phyloP scores from a whole-genome alignment of 2,888 invertebrate genomes.

The Ophion obscuratus region DNA sequence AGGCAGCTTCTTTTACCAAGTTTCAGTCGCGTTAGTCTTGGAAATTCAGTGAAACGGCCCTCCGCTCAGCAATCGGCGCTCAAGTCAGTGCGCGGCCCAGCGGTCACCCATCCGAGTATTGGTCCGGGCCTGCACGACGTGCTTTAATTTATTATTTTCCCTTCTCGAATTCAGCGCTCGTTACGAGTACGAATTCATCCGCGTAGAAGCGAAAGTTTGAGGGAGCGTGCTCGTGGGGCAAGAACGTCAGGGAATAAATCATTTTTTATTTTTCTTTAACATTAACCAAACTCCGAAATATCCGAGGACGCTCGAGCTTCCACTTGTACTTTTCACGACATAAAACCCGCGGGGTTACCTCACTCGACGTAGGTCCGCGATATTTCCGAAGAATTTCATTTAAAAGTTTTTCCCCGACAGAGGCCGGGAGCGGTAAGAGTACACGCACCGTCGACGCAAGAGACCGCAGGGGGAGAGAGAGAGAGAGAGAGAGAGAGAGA shows the following conservation, averaged over 20 bases:
- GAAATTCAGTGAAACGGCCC: no score
- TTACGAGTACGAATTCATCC: constrained; percentile 4
- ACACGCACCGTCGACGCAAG: constrained; percentile 30
- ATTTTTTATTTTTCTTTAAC: constrained; percentile 37
- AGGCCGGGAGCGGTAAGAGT: constrained; percentile 7
- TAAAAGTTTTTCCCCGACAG: constrained; percentile 73
- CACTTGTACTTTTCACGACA: constrained; percentile 34
- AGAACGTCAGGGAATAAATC: constrained; percentile 26
- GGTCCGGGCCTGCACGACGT: not conserved
- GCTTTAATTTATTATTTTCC: not conserved
- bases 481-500: constrained; percentile 12
- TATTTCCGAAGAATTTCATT: constrained; percentile 79
- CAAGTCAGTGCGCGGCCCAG: not conserved
- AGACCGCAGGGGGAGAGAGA: constrained; percentile 14
- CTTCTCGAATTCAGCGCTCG: not conserved
- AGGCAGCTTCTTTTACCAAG: no score
- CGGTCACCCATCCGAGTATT: not conserved
- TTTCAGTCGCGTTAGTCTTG: no score
- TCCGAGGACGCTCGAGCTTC: constrained; percentile 36
- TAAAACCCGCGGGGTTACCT: constrained; percentile 40
- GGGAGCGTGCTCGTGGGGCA: not conserved
- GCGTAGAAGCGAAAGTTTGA: constrained; percentile 25
- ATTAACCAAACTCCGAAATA: constrained; percentile 47
- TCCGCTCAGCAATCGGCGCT: not conserved
- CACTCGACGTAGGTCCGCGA: constrained; percentile 64